Conservation (phyloP, 2,888 invertebrate genomes). For the Napeogenes sylphis region DNA sequence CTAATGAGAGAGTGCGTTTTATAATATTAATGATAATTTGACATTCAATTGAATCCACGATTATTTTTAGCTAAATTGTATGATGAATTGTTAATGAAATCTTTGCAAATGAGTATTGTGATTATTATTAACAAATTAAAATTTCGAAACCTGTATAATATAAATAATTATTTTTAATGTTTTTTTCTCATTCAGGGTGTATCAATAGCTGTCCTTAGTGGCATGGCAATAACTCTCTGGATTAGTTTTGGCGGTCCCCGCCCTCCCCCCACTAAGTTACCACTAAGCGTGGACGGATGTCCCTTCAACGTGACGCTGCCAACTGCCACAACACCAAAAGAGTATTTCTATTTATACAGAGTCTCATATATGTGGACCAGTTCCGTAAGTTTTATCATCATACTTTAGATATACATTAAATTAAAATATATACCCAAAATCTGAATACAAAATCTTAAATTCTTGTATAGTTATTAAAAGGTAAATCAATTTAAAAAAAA, state of each 20-base stretch:
- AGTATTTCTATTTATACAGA: conserved; percentile 82
- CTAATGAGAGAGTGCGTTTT: conserved; percentile 81
- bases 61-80: neutral
- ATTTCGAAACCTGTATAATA: too few relatives aligned
- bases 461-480: too few relatives aligned
- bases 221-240: conserved; percentile 85
- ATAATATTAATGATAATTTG: neutral
- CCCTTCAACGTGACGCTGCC: conserved; percentile 46
- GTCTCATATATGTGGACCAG: conserved; percentile 87
- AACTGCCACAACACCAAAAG: conserved; percentile 31
- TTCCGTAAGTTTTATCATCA: conserved; percentile 47
- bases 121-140: too few relatives aligned
- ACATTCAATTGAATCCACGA: conserved; percentile 10
- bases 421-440: too few relatives aligned
- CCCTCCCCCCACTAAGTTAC: conserved; percentile 79
- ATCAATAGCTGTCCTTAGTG: conserved; percentile 77
- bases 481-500: neutral
- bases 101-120: too few relatives aligned
- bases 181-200: conserved; percentile 78
- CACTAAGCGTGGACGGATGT: conserved; percentile 79
- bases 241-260: conserved; percentile 91
- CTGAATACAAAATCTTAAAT: too few relatives aligned
- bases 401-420: neutral
- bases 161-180: neutral
- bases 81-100: too few relatives aligned